Evolutionary conservation across 1,140 invertebrate genomes (phyloP).

Genomic region (Leptinotarsa texana): DNA sequence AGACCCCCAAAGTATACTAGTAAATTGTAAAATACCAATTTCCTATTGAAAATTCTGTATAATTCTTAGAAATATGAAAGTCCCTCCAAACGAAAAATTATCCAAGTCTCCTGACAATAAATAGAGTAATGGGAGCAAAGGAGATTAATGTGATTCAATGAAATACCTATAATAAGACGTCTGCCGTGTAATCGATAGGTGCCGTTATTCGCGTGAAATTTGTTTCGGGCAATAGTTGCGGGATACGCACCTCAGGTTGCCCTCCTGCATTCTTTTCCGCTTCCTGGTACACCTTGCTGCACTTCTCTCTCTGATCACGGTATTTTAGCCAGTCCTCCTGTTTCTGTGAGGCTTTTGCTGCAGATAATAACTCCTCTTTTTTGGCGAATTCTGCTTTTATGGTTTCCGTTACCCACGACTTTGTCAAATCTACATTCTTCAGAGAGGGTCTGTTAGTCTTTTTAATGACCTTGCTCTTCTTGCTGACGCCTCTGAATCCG

Average conservation of each 20-base stretch:
- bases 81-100: too few relatives aligned
- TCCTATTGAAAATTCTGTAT: too few relatives aligned
- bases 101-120: slow-evolving; percentile 1
- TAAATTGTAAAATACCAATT: too few relatives aligned
- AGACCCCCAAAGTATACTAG: too few relatives aligned
- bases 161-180: slow-evolving; percentile 55
- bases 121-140: slow-evolving; percentile 27
- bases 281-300: slow-evolving; percentile 50
- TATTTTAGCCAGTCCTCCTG: slow-evolving; percentile 52
- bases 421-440: slow-evolving; percentile 49
- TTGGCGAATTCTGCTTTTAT: slow-evolving; percentile 50
- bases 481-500: slow-evolving; percentile 34
- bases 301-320: slow-evolving; percentile 52
- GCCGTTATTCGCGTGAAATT: slow-evolving; percentile 51
- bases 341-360: slow-evolving; percentile 49
- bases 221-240: slow-evolving; percentile 52
- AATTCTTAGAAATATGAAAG: too few relatives aligned
- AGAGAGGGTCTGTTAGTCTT: slow-evolving; percentile 42
- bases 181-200: slow-evolving; percentile 55
- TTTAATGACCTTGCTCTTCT: slow-evolving; percentile 47
- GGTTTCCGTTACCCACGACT: slow-evolving; percentile 53
- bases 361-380: slow-evolving; percentile 51
- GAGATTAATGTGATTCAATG: slow-evolving; percentile 36
- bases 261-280: slow-evolving; percentile 53
- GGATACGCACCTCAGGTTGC: slow-evolving; percentile 56